Evolutionary conservation across 2,888 invertebrate species (phyloP), one percentile per base, ranked within the genome.

Genomic region (Gryllus longicercus): DNA sequence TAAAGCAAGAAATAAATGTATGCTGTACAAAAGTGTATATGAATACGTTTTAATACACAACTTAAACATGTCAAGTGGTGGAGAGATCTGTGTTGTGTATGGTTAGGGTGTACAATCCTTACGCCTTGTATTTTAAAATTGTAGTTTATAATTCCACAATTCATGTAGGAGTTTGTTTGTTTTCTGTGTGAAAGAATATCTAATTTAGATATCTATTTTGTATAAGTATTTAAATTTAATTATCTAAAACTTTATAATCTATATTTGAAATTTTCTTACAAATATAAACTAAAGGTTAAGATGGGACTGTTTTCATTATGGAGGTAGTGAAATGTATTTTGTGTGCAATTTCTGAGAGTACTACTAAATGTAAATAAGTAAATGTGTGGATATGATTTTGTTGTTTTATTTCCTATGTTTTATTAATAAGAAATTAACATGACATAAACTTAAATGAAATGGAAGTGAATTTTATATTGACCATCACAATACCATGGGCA

Each of bases 331-430:
- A 63, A 63, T 63, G 63, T 63, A 63, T 63, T 63, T 63, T 16
- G 63, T 63, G 63, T 63, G 63, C 63, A 63, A 14, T 38, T 38
- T 38, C 38, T 38, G 38, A 38, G 38, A 38, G 38, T 63, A n/a
- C 63, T n/a, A 63, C n/a, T n/a, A 63, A n/a, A 11, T 63, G 63
- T 63, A 63, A 63, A 63, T 63, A 63, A 63, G 63, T 63, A 63
- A 63, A 63, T 63, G 63, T 63, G 63, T 63, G 63, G 63, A 63
- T 63, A 63, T 63, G 63, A 18, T 63, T 14, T 63, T 63, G 14
- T 14, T 63, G 63, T 63, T 63, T 63, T 63, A 63, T 63, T 63
- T 63, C n/a, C n/a, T 63, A 63, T n/a, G 16, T n/a, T 63, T 14
- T 63, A 38, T 38, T 38, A 38, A 5, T 38, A 38, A 38, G 38